Base-by-base conservation (phyloP, 2,113 vertebrate genomes). In the Labrus mixtus region DNA sequence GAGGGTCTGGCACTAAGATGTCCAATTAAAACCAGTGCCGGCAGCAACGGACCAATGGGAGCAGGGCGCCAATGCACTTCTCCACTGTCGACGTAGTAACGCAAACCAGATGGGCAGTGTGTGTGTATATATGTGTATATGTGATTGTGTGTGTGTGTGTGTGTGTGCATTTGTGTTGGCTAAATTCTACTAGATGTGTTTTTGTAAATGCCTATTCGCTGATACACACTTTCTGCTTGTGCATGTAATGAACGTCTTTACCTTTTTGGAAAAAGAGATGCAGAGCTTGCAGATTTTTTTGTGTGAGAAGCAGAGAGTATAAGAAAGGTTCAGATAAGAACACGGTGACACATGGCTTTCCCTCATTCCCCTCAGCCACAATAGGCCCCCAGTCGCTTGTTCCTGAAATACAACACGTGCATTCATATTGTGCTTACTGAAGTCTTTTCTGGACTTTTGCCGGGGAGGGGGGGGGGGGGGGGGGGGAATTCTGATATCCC, bases 11-110 rank as follows among this genome's bases (percentile, higher is more conserved):
- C 90, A 88, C 83, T 57, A 66, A 69, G 81, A 85, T 19, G 73
- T 65, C 89, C 90, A 92, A 92, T 93, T 91, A 92, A 92, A 92
- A 90, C 67, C 74, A 81, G n/a, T 79, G 92, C 90, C 89, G 84
- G 83, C 89, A 92, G 91, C 88, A 7, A 75, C 63, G 87, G 78
- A 89, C 91, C 91, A 91, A 91, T 92, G 74, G 68, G 88, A 91
- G 78, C 67, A 73, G 89, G 85, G 88, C 81, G 69, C 87, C 82
- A 81, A 91, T 84, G 90, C 78, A 85, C 87, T 92, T 91, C 87
- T 90, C 91, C 84, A 76, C 83, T 86, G 53, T 88, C 63, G 50
- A 85, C 67, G 78, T 71, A 79, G 82, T 93, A 93, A 93, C 85
- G 25, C 85, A 90, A 92, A 91, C 85, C 92, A 93, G 90, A 92